These are phyloP conservation scores for Amazona vittata DNA, from an alignment of 2,113 vertebrate genomes.

Conservation along the genomic window DNA sequence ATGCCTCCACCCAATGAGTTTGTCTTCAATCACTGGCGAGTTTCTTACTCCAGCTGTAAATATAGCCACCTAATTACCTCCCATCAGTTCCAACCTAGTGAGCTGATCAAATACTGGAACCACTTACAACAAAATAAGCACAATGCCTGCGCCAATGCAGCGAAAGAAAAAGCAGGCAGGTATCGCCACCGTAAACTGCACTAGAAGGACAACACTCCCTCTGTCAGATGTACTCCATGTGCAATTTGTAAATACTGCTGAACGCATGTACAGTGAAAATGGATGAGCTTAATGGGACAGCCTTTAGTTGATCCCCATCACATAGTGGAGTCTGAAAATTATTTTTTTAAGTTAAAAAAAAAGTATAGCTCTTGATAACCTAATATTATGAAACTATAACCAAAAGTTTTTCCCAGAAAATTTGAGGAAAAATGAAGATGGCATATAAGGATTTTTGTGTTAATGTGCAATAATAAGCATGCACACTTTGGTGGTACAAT, in stretches of 20 bases:
- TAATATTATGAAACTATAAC: neutral
- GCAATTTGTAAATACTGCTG: constrained; percentile 68
- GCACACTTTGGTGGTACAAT: constrained; percentile 72
- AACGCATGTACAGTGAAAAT: constrained; percentile 68
- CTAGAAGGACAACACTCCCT: constrained; percentile 50
- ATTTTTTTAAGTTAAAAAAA: constrained; percentile 78
- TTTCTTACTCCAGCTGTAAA: constrained; percentile 96
- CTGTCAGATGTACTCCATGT: neutral
- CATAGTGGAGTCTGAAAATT: constrained; percentile 60
- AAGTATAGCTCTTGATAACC: constrained; percentile 48
- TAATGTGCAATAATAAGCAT: constrained; percentile 79
- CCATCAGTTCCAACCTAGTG: constrained; percentile 92
- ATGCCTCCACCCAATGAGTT: constrained; percentile 89
- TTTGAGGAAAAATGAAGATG: neutral
- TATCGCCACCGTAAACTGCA: constrained; percentile 83
- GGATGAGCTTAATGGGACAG: constrained; percentile 56
- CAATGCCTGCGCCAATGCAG: constrained; percentile 85
- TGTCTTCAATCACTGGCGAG: constrained; percentile 97
- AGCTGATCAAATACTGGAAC: constrained; percentile 95
- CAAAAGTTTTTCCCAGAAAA: constrained; percentile 58
- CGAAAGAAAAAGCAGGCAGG: constrained; percentile 83
- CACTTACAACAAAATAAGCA: constrained; percentile 94
- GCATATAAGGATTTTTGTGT: constrained; percentile 54
- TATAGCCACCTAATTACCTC: constrained; percentile 97
- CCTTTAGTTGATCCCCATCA: constrained; percentile 59